Conservation (phyloP, 2,113 vertebrate genomes). For the Tamias sibiricus region DNA sequence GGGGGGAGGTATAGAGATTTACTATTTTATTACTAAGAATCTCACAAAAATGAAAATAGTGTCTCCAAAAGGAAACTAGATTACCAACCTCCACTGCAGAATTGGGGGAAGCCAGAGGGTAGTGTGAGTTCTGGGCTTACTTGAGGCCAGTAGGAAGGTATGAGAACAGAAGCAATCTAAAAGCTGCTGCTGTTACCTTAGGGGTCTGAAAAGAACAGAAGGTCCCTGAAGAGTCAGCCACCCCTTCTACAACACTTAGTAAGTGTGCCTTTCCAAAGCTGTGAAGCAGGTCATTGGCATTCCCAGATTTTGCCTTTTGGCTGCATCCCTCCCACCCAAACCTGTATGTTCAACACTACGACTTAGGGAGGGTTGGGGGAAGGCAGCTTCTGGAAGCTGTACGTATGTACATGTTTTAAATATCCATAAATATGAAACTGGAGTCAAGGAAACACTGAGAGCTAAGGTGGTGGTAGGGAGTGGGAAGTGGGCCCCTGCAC, state of each 20-base stretch:
- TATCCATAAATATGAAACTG: background rate
- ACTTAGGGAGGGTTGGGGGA: background rate
- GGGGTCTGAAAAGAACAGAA: background rate
- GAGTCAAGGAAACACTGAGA: background rate
- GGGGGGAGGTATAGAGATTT: constrained; percentile 76
- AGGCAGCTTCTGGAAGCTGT: background rate
- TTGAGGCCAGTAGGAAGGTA: background rate
- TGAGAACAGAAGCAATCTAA: constrained; percentile 36
- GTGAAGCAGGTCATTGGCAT: background rate
- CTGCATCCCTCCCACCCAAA: background rate
- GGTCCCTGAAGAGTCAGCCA: background rate
- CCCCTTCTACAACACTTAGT: background rate
- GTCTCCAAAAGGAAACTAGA: constrained; percentile 83
- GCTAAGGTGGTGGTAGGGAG: no score
- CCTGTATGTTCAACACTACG: background rate
- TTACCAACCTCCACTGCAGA: constrained; percentile 65
- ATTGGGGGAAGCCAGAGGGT: background rate
- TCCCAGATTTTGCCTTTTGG: background rate
- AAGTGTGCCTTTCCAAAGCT: constrained; percentile 14
- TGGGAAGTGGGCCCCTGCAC: background rate
- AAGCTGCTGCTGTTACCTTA: background rate
- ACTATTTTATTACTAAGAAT: constrained; percentile 88
- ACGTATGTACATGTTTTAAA: background rate
- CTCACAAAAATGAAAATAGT: constrained; percentile 85
- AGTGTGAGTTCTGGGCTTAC: background rate